These are phyloP conservation scores for Bugulina stolonifera DNA, from an alignment of 2,888 invertebrate species.

Conservation along the genomic window DNA sequence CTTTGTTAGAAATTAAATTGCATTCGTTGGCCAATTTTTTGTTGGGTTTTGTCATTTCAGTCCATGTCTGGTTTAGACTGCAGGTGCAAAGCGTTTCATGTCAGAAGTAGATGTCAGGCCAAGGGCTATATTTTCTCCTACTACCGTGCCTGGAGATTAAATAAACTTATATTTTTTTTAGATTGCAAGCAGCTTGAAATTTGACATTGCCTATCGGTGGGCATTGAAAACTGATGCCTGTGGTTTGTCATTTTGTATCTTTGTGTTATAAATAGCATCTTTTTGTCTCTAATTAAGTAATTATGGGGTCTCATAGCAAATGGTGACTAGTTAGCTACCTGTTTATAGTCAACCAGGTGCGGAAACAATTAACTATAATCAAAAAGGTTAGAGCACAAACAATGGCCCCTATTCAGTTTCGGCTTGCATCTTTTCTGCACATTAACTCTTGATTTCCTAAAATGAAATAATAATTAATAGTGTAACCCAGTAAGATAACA, in stretches of 20 bases:
- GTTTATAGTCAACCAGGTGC: not conserved
- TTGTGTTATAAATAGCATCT: not conserved
- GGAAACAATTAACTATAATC: slow-evolving; percentile 10
- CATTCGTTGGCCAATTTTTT: too few species aligned
- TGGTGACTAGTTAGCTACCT: not conserved
- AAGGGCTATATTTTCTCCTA: too few species aligned
- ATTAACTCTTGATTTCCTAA: not conserved
- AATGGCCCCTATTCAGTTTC: not conserved
- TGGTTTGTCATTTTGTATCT: slow-evolving; percentile 13
- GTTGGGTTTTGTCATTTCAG: too few species aligned
- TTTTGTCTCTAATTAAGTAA: slow-evolving; percentile 10
- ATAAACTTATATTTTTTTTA: not conserved
- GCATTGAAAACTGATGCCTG: not conserved
- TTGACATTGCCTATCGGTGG: not conserved
- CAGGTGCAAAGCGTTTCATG: too few species aligned
- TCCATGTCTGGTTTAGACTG: too few species aligned
- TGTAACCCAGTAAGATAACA: too few species aligned
- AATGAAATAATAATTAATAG: not conserved
- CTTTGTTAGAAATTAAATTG: too few species aligned
- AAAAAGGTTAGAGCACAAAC: slow-evolving; percentile 9
- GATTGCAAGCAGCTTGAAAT: not conserved
- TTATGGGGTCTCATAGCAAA: not conserved
- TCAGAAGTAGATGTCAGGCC: not conserved
- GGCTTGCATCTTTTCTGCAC: too few species aligned
- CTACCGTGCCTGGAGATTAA: not conserved